phyloP scores from a whole-genome alignment of 2,888 invertebrate genomes.

The Platycheirus rosarum region DNA sequence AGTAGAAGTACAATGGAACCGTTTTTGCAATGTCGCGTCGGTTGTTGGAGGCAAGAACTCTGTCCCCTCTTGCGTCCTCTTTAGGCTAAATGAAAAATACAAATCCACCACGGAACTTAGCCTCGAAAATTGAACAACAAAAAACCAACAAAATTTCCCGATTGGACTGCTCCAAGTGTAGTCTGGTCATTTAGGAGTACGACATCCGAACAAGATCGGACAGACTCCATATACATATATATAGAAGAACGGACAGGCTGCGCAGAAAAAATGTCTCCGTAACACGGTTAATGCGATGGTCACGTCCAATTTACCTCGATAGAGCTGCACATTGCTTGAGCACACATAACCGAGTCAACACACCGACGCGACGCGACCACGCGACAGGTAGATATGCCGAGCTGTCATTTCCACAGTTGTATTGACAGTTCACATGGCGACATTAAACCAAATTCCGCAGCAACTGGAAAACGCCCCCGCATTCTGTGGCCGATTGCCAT shows the following conservation, averaged over 20 bases:
- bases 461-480: conserved; percentile 67
- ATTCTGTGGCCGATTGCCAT: conserved; percentile 22
- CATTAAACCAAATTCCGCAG: conserved; percentile 65
- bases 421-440: conserved; percentile 74
- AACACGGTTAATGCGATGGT: conserved; percentile 75
- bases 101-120: conserved; percentile 22
- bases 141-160: conserved; percentile 33
- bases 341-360: conserved; percentile 10
- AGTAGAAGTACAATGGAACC: conserved; percentile 55
- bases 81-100: conserved; percentile 20
- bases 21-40: conserved; percentile 47
- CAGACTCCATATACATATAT: conserved; percentile 31
- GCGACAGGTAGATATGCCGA: conserved; percentile 66
- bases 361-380: background rate
- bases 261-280: conserved; percentile 54
- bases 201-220: conserved; percentile 47
- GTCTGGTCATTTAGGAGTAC: conserved; percentile 64
- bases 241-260: conserved; percentile 16
- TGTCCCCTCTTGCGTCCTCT: conserved; percentile 18
- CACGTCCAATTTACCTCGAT: conserved; percentile 74
- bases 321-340: conserved; percentile 31
- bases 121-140: conserved; percentile 12
- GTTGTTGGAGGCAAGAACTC: conserved; percentile 6
- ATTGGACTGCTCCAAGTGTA: conserved; percentile 20
- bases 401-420: conserved; percentile 56